phyloP scores from a whole-genome alignment of 2,113 vertebrate species.

The Prionailurus bengalensis region DNA sequence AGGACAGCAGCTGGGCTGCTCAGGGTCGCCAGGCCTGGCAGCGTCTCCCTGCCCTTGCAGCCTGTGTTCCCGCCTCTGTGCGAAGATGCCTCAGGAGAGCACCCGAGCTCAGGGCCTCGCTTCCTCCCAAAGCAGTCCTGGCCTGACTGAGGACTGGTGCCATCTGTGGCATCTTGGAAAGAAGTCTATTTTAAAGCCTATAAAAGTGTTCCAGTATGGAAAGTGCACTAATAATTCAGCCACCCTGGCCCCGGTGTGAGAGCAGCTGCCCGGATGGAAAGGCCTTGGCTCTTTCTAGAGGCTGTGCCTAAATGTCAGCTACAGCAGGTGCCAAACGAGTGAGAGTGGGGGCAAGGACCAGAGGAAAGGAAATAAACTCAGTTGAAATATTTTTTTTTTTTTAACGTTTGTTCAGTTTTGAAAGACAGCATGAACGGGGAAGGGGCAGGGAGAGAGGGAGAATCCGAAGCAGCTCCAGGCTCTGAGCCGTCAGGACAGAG shows the following conservation, averaged over 20 bases:
- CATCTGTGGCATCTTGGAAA: not conserved
- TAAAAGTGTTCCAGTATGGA: not conserved
- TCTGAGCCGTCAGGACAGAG: not conserved
- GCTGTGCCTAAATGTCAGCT: not conserved
- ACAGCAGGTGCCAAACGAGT: fast-evolving
- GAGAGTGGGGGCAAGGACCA: not conserved
- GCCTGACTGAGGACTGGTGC: not conserved
- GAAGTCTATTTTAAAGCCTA: not conserved
- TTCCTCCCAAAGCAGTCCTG: not conserved
- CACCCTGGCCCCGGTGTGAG: not conserved
- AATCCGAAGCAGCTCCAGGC: not conserved
- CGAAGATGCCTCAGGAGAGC: not conserved
- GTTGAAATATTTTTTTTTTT: not conserved
- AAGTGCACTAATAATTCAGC: not conserved
- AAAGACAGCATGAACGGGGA: not conserved
- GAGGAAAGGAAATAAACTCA: not conserved
- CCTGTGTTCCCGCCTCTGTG: fast-evolving
- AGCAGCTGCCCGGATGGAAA: not conserved
- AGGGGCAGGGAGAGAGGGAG: not conserved
- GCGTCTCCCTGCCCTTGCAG: not conserved
- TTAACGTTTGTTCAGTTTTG: not conserved
- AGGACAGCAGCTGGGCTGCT: not conserved
- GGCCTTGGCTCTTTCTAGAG: not conserved
- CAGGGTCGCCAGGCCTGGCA: fast-evolving
- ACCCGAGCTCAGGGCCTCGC: not conserved